phyloP scores from a whole-genome alignment of 2,797 vertebrate species.

The Lophotriccus pileatus region DNA sequence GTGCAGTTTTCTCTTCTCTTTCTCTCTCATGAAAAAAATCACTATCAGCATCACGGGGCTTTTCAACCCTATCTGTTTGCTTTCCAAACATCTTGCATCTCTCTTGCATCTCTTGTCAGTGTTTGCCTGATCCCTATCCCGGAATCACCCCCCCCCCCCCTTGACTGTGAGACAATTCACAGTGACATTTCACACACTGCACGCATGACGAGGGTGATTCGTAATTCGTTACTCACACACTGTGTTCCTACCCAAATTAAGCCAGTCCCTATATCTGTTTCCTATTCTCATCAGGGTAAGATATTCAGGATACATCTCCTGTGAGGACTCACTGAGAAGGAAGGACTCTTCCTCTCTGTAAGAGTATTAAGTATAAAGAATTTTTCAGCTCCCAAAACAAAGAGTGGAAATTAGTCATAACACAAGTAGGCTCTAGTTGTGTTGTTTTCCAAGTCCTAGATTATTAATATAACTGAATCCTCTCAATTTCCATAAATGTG shows the following conservation, averaged over 20 bases:
- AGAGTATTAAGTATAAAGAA: neutral
- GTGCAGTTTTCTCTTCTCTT: neutral
- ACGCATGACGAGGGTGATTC: neutral
- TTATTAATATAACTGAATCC: constrained; percentile 17
- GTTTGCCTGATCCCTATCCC: neutral
- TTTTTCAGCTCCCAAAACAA: constrained; percentile 1
- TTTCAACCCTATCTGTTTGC: neutral
- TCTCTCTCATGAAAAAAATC: neutral
- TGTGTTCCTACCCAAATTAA: neutral
- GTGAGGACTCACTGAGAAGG: neutral
- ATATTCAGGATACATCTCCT: constrained; percentile 8
- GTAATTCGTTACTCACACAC: neutral
- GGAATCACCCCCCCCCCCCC: neutral
- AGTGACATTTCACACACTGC: neutral
- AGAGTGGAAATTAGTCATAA: constrained; percentile 29
- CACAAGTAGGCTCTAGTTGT: neutral
- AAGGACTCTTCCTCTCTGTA: neutral
- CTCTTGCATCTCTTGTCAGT: neutral
- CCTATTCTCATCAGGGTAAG: neutral
- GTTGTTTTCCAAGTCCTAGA: neutral
- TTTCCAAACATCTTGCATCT: neutral
- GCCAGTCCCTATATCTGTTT: neutral
- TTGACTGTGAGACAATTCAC: neutral
- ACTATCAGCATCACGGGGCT: neutral
- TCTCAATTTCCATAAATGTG: constrained; percentile 6